Percentiles rank a stretch among this genome's conserved stretches.
Conservation (phyloP, 2,888 invertebrate genomes). For the Acanthosepion esculentum region DNA sequence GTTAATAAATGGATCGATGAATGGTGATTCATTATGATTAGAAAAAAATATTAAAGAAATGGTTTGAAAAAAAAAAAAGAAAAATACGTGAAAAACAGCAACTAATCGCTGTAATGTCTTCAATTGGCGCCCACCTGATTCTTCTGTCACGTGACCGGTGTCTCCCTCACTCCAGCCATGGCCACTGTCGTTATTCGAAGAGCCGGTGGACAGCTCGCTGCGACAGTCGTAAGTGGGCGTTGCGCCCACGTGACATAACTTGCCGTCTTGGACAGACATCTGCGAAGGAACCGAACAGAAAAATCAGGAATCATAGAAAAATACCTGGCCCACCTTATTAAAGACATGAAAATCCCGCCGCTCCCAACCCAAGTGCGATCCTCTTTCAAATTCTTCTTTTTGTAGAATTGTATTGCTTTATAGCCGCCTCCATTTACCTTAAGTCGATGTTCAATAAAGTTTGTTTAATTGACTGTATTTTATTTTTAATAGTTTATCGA, state of each 20-base stretch:
- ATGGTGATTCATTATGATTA: neutral
- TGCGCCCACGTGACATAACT: neutral
- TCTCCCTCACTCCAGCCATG: conserved; percentile 71
- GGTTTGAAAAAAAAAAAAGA: neutral
- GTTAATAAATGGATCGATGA: neutral
- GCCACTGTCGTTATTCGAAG: conserved; percentile 70
- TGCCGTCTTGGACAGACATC: conserved; percentile 40
- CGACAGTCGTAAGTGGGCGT: conserved; percentile 59
- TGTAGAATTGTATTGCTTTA: neutral
- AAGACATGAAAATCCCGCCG: neutral
- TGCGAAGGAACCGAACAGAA: conserved; percentile 18
- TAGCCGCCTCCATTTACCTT: neutral
- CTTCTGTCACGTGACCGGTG: neutral
- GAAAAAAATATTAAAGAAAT: neutral
- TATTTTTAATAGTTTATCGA: no score
- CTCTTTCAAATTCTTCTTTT: neutral
- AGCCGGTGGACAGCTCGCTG: conserved; percentile 68
- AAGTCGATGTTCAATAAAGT: no score
- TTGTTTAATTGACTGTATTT: no score
- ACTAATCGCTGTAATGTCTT: neutral
- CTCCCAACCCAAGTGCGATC: neutral
- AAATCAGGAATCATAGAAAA: neutral
- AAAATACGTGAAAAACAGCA: neutral
- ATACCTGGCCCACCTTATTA: neutral
- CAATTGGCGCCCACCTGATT: conserved; percentile 38